Evolutionary conservation across 1,140 invertebrate species (phyloP), one percentile per base, ranked within the genome.

Genomic region (Pachypsylla venusta): DNA sequence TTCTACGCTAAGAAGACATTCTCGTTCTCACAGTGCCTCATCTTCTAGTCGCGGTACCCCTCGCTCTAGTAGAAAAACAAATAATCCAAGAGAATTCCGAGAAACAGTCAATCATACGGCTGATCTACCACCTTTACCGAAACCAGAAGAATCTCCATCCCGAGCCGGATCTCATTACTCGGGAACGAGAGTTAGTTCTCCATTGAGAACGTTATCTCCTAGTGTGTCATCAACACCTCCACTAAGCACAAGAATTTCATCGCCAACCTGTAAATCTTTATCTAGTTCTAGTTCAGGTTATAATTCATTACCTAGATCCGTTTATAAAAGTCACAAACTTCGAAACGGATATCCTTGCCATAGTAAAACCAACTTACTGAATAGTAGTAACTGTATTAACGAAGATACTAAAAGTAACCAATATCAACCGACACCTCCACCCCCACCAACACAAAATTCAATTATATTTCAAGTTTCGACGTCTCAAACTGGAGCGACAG

Each of bases 281-380:
- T 63, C 65, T 1, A 64, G 63, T 57, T 62, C 66, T 13, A 66
- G 65, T 22, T 66, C 65, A 26, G 67, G 67, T 3, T 68, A 68
- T 58, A 68, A 68, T 56, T 68, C 67, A 1, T 55, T 68, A 19
- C 66, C 67, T 3, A 53, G 67, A 5, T 65, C 64, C 12, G 53
- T 48, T 7, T 48, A 48, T 22, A 48, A 48, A 22, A 19, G n/a
- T 48, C 42, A 48, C 42, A 48, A 48, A 22, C 42, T 48, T 10
- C 16, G 42, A n/a, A 48, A 48, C 42, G 42, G 42, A 5, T 48
- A n/a, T n/a, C n/a, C 42, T 48, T 10, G 42, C 42, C 42, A 48
- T 48, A 48, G 4, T 4, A 48, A 48, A 48, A 48, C 42, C 7
- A 48, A 48, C 22, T 48, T 48, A 22, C 42, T 48, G 7, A 48